Percentiles rank a stretch among this genome's conserved stretches.
Conservation (phyloP, 2,797 vertebrate genomes). For the Threskiornis aethiopicus region DNA sequence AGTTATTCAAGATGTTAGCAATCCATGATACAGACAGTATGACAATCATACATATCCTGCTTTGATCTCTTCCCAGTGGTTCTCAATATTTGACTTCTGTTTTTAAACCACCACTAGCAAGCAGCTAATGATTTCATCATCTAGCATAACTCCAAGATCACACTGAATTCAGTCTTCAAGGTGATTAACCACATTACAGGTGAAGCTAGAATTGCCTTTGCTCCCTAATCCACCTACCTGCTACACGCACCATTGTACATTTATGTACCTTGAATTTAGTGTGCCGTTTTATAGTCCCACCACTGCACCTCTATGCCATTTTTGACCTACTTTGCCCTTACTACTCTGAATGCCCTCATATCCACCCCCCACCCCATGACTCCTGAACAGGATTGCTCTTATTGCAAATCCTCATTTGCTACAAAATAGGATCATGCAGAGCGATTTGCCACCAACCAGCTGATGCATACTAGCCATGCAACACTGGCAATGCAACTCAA, state of each 20-base stretch:
- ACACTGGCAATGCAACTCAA: not conserved
- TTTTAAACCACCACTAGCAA: not conserved
- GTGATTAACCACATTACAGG: not conserved
- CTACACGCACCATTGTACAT: not conserved
- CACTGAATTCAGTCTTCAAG: not conserved
- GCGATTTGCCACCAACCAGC: not conserved
- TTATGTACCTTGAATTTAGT: not conserved
- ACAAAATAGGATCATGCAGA: not conserved
- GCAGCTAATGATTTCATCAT: not conserved
- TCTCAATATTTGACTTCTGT: not conserved
- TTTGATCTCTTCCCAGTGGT: not conserved
- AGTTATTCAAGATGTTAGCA: not conserved
- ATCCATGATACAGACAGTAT: not conserved
- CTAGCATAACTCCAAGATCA: not conserved
- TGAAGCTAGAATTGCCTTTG: not conserved
- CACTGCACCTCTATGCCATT: not conserved
- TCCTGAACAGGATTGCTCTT: not conserved
- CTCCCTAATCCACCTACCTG: not conserved
- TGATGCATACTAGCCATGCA: not conserved
- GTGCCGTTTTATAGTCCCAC: not conserved
- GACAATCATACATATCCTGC: not conserved
- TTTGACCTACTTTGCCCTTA: not conserved
- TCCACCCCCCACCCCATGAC: rapidly evolving
- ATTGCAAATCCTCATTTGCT: not conserved
- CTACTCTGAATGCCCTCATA: not conserved